Evolutionary conservation across 2,797 vertebrate genomes (phyloP), one percentile per base, ranked within the genome.

Genomic region (Microctenopoma stevenorrisi): DNA sequence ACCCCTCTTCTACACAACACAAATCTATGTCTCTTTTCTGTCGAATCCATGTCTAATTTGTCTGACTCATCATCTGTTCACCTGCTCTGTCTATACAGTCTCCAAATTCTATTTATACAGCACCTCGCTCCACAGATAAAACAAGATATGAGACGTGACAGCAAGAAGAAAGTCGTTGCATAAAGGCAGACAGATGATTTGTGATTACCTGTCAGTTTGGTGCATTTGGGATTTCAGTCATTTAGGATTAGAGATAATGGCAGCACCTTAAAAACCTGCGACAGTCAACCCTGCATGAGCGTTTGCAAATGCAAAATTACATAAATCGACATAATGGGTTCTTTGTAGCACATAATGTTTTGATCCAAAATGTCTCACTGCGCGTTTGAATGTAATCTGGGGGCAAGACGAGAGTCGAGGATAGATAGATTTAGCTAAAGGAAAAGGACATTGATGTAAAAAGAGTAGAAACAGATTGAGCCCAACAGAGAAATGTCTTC

Each of bases 1-100:
- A 61, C 4, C 15, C 44, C 30, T 33, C 30, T 33, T 33, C 7
- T 22, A 22, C 22, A 7, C 7, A 33, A 33, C 30, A 33, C 8
- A 42, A 11, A 71, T 38, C 0, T 43, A 30, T 33, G 28, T 58
- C 26, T 71, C 13, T 33, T 74, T 61, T 47, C 52, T 25, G 38
- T 56, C 22, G 26, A 77, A 72, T 33, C 63, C 62, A 37, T 47
- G 64, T 66, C 72, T 71, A 66, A 82, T 78, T 74, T 57, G 28
- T 72, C 68, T 72, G 75, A 71, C 35, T 70, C 64, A 66, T 75
- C 64, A 66, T 54, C 71, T 55, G 74, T 37, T 82, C 68, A 76
- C 55, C 74, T 71, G 68, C 68, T 69, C 35, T 9, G 50, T 49
- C 33, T 63, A 49, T 59, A 16, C 44, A 59, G 55, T 37, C 57